Base-by-base conservation (phyloP, 1,140 invertebrate species). In the Forficula auricularia region DNA sequence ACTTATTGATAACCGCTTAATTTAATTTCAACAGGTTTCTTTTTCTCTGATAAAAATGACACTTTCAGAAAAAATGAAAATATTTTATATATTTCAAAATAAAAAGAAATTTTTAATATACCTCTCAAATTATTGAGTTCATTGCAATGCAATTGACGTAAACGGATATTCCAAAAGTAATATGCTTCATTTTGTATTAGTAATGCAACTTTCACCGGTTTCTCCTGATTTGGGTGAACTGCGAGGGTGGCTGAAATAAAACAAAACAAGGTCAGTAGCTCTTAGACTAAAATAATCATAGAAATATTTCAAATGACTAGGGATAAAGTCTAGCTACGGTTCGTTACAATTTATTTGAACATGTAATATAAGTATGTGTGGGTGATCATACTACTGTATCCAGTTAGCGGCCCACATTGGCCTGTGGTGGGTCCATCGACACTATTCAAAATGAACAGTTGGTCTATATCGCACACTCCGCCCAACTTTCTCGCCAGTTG, bases 331-430 rank as follows among this genome's bases (percentile, higher is more conserved):
- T n/a, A n/a, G n/a, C n/a, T n/a, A n/a, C n/a, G n/a, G n/a, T n/a
- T n/a, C n/a, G n/a, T n/a, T n/a, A n/a, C n/a, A n/a, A n/a, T n/a
- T n/a, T n/a, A n/a, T n/a, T n/a, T n/a, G n/a, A n/a, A n/a, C n/a
- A n/a, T n/a, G n/a, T n/a, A n/a, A n/a, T n/a, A n/a, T n/a, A n/a
- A n/a, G n/a, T n/a, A n/a, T n/a, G n/a, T n/a, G n/a, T n/a, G n/a
- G n/a, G n/a, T n/a, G n/a, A n/a, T n/a, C 53, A 53, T 54, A 61
- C 58, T 62, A 9, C 55, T 51, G 27, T 60, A 62, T 40, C 60
- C 59, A 16, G 52, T 53, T 0, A 62, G 47, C 32, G 58, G 53
- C 19, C 60, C 60, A 47, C 60, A 62, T 37, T 57, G 51, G 1
- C 57, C 57, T 33, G 56, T 54, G 0, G 60, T 59, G 1, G 60